Percentiles rank a stretch among this genome's conserved stretches.
Conservation (phyloP, 2,888 invertebrate genomes). For the Adela reaumurella region DNA sequence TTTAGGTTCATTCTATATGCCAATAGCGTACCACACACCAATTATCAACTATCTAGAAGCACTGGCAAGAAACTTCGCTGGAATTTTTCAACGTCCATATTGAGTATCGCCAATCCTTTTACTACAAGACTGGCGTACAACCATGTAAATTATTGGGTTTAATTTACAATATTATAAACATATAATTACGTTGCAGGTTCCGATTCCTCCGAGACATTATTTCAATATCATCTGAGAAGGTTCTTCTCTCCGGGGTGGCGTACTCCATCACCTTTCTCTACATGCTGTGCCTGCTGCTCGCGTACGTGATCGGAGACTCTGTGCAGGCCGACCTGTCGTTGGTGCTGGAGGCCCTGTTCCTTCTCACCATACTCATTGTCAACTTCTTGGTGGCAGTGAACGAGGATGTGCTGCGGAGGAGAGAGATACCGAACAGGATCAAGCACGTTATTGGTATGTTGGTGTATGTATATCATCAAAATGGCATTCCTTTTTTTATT, state of each 20-base stretch:
- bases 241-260: constrained; percentile 39
- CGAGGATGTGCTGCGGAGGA: constrained; percentile 43
- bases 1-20: too few species aligned
- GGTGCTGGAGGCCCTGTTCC: constrained; percentile 41
- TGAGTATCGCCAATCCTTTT: too few species aligned
- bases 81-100: too few species aligned
- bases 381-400: constrained; percentile 44
- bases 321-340: constrained; percentile 37
- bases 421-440: constrained; percentile 55
- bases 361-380: constrained; percentile 36
- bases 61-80: too few species aligned
- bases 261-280: constrained; percentile 39
- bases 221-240: constrained; percentile 47
- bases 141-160: too few species aligned
- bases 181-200: constrained; percentile 29
- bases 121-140: too few species aligned
- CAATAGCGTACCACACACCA: too few species aligned
- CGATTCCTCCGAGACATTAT: constrained; percentile 32
- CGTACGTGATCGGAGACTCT: constrained; percentile 38
- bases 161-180: constrained; percentile 6
- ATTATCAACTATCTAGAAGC: background rate
- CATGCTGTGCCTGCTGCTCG: constrained; percentile 35
- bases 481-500: background rate
- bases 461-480: too few species aligned
- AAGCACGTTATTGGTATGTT: constrained; percentile 42